These are phyloP conservation scores for Drosophila anceps DNA, from an alignment of 2,888 invertebrate genomes.

Conservation along the genomic window DNA sequence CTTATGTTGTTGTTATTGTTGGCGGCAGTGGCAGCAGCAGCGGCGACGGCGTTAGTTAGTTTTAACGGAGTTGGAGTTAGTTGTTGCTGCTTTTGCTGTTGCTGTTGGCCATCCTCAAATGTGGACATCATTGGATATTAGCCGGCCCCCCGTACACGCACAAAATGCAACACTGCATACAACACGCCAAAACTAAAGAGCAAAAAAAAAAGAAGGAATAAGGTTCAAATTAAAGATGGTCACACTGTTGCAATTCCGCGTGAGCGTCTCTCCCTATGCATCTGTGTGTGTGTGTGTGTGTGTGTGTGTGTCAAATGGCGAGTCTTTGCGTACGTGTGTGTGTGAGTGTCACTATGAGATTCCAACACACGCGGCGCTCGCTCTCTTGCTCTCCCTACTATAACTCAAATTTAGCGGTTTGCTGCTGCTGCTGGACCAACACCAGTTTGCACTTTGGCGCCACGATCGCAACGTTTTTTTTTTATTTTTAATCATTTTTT, in stretches of 20 bases:
- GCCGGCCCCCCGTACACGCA: constrained; percentile 55
- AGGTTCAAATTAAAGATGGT: constrained; percentile 41
- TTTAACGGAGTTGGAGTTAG: constrained; percentile 34
- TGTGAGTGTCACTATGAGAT: constrained; percentile 39
- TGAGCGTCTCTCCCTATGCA: constrained; percentile 10
- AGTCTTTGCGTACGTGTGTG: constrained; percentile 12
- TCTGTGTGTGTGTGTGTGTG: constrained; percentile 4
- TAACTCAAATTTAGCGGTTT: constrained; percentile 20
- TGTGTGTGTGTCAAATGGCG: constrained; percentile 22
- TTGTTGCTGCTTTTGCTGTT: constrained; percentile 13
- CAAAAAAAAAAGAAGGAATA: constrained; percentile 21
- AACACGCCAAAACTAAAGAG: constrained; percentile 24
- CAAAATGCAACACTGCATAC: constrained; percentile 50
- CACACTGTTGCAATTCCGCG: constrained; percentile 65
- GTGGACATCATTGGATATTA: constrained; percentile 66
- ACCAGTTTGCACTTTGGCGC: constrained; percentile 58
- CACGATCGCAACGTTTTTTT: constrained; percentile 40
- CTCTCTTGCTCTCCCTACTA: constrained; percentile 15
- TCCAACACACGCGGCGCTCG: constrained; percentile 63
- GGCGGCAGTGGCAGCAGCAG: too few species aligned
- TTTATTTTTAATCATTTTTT: neutral
- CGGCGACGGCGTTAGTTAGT: constrained; percentile 32
- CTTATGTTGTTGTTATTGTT: constrained; percentile 51
- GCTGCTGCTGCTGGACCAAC: constrained; percentile 43
- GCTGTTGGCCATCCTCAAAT: constrained; percentile 58